Evolutionary conservation across 2,113 vertebrate species (phyloP).

Genomic region (Chauna torquata): DNA sequence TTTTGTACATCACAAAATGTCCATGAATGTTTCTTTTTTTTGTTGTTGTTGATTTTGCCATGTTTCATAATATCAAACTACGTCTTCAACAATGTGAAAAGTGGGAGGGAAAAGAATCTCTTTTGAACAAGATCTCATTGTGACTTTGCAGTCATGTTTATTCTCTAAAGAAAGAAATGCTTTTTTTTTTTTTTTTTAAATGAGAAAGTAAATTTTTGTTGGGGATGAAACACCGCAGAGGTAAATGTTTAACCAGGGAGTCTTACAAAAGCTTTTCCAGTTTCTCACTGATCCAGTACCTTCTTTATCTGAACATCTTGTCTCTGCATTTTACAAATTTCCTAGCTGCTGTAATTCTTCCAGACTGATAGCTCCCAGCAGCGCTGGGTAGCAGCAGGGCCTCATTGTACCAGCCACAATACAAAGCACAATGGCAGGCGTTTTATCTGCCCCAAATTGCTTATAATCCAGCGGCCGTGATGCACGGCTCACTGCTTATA

Average conservation of each 20-base stretch:
- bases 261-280: not conserved
- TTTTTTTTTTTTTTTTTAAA: not conserved
- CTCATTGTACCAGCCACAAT: not conserved
- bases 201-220: not conserved
- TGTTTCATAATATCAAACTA: not conserved
- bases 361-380: not conserved
- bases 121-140: not conserved
- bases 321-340: not conserved
- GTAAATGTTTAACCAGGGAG: not conserved
- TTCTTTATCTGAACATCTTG: not conserved
- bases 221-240: not conserved
- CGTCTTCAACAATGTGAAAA: not conserved
- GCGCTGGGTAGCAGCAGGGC: not conserved
- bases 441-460: conserved; percentile 5
- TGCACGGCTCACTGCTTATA: not conserved
- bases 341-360: not conserved
- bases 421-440: not conserved
- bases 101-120: not conserved
- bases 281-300: not conserved
- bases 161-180: not conserved
- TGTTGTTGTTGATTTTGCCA: not conserved
- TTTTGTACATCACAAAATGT: not conserved
- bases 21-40: not conserved
- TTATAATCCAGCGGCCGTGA: not conserved
- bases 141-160: not conserved